Conservation (phyloP, 2,888 invertebrate species). For the Drosophila affinis region DNA sequence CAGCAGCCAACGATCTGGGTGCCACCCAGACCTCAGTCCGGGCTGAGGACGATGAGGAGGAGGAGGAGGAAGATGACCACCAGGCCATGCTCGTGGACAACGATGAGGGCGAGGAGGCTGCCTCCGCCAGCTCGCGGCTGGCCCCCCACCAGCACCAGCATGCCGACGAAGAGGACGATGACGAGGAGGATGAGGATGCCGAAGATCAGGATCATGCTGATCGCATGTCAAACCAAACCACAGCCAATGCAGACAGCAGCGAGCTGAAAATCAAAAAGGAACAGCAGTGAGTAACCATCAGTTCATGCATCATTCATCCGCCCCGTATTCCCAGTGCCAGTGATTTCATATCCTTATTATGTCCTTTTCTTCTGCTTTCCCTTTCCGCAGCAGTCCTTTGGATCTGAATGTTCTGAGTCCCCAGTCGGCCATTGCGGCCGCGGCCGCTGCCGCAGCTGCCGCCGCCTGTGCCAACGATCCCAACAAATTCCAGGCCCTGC, state of each 20-base stretch:
- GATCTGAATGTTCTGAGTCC: conserved; percentile 88
- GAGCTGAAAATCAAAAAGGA: conserved; percentile 82
- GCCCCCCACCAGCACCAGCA: neutral
- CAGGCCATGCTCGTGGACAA: conserved; percentile 35
- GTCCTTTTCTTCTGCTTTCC: neutral
- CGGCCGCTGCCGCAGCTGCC: conserved; percentile 88
- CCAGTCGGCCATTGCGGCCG: conserved; percentile 84
- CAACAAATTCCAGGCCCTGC: conserved; percentile 89
- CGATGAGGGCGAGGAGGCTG: conserved; percentile 10
- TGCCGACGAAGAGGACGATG: conserved; percentile 28
- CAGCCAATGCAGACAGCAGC: conserved; percentile 46
- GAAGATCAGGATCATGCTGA: conserved; percentile 49
- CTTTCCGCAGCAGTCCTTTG: conserved; percentile 71
- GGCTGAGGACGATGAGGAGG: conserved; percentile 38
- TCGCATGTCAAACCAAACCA: conserved; percentile 32
- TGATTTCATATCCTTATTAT: neutral
- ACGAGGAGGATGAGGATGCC: conserved; percentile 45
- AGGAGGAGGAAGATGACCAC: conserved; percentile 42
- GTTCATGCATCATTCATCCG: conserved; percentile 36
- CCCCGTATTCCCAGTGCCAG: neutral
- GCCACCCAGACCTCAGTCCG: conserved; percentile 8
- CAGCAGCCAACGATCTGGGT: conserved; percentile 1
- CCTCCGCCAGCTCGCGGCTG: neutral
- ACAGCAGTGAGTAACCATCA: conserved; percentile 80
- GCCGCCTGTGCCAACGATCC: conserved; percentile 85